Evolutionary conservation across 2,113 vertebrate species (phyloP), one percentile per base, ranked within the genome.

Genomic region (Mohoua ochrocephala): DNA sequence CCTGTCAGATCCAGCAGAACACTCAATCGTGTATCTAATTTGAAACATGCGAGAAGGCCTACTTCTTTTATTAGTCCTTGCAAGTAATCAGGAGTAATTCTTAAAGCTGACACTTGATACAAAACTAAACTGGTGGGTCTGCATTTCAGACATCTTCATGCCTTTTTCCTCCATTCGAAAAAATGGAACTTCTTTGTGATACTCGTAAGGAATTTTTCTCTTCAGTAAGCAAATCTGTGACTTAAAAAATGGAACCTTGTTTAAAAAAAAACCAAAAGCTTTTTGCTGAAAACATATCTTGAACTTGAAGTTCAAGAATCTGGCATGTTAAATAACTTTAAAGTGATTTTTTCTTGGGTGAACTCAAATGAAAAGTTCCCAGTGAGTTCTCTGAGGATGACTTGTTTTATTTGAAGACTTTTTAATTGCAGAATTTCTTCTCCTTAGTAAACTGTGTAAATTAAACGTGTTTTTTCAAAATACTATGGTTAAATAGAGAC

Each of bases 361-460:
- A 91, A 24, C 13, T 88, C 13, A 68, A 76, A 65, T 50, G 8
- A 83, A 69, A 3, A 6, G 37, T 79, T 87, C 35, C 60, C 45
- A 65, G 4, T 64, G 28, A 15, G 10, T 65, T 93, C 65, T 73
- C 57, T 30, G 61, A 59, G 35, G n/a, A 56, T 20, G 17, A 71
- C 11, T 85, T 76, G 24, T 94, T 94, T 93, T 93, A 83, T 92
- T 89, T 89, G 86, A 96, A 96, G 59, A 39, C 35, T 89, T 96
- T 96, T 94, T 95, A 87, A 96, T 95, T 96, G 93, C 41, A 83
- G 39, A 84, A 80, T 82, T 80, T 92, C 19, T 81, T 86, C 22
- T 85, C 77, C 33, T 91, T 86, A 77, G 73, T 93, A 97, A 97
- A 94, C 92, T 81, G 59, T 88, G 52, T 91, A 96, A 96, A 96